A percentile compares a stretch with the other conserved stretches of the same genome.
Evolutionary conservation across 2,888 invertebrate species (phyloP).

Genomic region (Dolomedes plantarius): DNA sequence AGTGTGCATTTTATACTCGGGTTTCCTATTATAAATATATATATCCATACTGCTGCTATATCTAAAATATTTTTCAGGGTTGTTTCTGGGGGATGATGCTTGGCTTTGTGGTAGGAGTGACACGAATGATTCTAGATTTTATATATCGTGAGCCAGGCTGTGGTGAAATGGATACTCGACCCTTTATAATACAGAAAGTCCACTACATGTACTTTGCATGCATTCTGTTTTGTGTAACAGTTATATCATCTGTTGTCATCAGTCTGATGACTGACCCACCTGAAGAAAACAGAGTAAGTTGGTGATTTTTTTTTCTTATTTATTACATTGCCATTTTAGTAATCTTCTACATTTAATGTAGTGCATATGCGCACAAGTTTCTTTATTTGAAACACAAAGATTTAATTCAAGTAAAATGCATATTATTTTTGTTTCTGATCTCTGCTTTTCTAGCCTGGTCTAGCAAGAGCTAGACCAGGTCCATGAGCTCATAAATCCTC

Average conservation of each 20-base stretch:
- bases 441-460: too few species aligned
- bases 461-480: too few species aligned
- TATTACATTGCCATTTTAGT: too few species aligned
- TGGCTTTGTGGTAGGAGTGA: constrained; percentile 77
- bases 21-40: too few species aligned
- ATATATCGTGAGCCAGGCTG: constrained; percentile 77
- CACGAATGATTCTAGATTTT: constrained; percentile 78
- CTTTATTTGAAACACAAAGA: too few species aligned
- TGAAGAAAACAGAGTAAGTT: constrained; percentile 74
- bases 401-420: too few species aligned
- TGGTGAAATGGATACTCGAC: constrained; percentile 77
- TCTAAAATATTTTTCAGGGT: constrained; percentile 76
- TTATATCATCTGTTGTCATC: constrained; percentile 74
- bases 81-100: constrained; percentile 79
- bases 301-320: neutral
- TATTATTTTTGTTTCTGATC: too few species aligned
- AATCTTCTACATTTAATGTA: too few species aligned
- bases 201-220: constrained; percentile 79
- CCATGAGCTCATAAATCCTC: too few species aligned
- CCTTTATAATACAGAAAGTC: constrained; percentile 76
- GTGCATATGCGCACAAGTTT: too few species aligned
- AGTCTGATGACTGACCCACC: constrained; percentile 75
- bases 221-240: constrained; percentile 77
- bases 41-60: too few species aligned
- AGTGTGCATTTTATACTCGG: too few species aligned